Evolutionary conservation across 2,113 vertebrate species (phyloP), one percentile per base, ranked within the genome.

Genomic region (Prietella phreatophila): DNA sequence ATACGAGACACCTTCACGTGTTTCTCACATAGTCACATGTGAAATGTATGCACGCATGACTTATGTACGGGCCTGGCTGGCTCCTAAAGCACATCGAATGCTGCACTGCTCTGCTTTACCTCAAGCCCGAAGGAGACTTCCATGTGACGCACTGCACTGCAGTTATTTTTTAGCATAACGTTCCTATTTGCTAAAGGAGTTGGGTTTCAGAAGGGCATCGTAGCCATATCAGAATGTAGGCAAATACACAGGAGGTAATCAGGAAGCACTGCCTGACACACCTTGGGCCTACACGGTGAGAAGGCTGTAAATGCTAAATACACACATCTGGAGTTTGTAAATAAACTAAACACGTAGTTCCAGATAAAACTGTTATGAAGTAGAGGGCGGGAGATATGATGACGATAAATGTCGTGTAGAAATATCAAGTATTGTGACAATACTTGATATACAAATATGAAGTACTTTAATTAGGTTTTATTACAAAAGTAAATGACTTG

Each of bases 161-260:
- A n/a, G 27, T 55, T 7, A 60, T 22, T 79, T 55, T 55, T 53
- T 33, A 5, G 8, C 67, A 11, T 0, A 50, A 75, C 60, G 0
- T 15, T 30, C 50, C 73, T 33, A 78, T 85, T 87, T 90, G 83
- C 27, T 36, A 88, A 71, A 71, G 61, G 71, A 4, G 39, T 36
- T 65, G 55, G 42, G 73, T 71, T 69, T 50, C 22, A 50, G 27
- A 58, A 76, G 14, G 47, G 8, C 25, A 5, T 71, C 5, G 63
- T 63, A 50, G n/a, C 20, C 61, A 56, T 71, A 47, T 86, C 67
- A 30, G 73, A n/a, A n/a, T 50, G 25, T 47, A 25, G 17, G 50
- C 60, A 88, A 88, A 81, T 81, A 88, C 22, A 85, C 75, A 63
- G 27, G 22, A 87, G 65, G 55, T 61, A 27, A 56, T 47, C 53